phyloP scores from a whole-genome alignment of 2,797 vertebrate genomes.

The Lacerta agilis region DNA sequence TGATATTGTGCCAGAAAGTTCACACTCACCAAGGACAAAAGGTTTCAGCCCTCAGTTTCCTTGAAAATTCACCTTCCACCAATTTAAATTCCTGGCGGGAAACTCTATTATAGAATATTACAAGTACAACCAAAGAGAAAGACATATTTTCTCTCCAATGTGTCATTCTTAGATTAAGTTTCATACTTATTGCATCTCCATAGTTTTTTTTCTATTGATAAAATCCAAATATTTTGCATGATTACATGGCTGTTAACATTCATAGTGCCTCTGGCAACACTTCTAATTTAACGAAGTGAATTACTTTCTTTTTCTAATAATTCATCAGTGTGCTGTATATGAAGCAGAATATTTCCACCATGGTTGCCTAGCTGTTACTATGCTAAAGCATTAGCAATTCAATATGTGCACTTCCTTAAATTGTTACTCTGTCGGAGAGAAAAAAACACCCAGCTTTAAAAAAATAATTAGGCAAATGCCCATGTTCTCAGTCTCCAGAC shows the following conservation, averaged over 20 bases:
- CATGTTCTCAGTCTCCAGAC: conserved; percentile 14
- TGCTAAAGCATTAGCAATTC: conserved; percentile 59
- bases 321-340: conserved; percentile 37
- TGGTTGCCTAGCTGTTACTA: conserved; percentile 46
- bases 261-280: conserved; percentile 47
- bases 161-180: conserved; percentile 32
- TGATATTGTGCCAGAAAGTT: not conserved
- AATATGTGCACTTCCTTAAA: conserved; percentile 53
- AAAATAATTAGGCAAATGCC: conserved; percentile 13
- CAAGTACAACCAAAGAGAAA: conserved; percentile 21
- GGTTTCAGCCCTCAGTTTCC: not conserved
- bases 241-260: conserved; percentile 67
- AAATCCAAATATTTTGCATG: conserved; percentile 70
- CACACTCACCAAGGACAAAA: not conserved
- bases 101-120: not conserved
- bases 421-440: conserved; percentile 33
- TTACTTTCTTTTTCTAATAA: conserved; percentile 64
- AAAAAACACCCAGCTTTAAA: conserved; percentile 10
- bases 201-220: conserved; percentile 54
- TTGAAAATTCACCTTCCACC: not conserved
- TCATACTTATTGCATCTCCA: conserved; percentile 55
- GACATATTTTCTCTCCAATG: conserved; percentile 29
- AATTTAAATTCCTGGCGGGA: not conserved
- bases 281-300: conserved; percentile 66
- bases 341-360: conserved; percentile 49